Evolutionary conservation across 2,113 vertebrate genomes (phyloP).

Genomic region (Muntiacus muntjak): DNA sequence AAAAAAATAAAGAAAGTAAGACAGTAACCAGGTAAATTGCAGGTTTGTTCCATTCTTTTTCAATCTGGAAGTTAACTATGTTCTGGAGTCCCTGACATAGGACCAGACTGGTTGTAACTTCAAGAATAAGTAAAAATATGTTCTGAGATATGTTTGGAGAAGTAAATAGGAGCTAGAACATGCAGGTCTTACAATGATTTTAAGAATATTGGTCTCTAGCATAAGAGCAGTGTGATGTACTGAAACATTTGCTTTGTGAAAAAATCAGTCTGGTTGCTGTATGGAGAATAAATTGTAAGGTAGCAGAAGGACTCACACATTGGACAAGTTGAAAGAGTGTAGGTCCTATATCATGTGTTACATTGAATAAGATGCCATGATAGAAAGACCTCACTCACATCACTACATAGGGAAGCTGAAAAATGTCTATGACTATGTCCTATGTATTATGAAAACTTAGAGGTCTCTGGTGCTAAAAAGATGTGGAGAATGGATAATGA

Average conservation of each 20-base stretch:
- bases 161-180: not conserved
- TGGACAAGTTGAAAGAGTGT: not conserved
- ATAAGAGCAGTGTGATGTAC: not conserved
- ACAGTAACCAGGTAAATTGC: not conserved
- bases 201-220: not conserved
- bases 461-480: not conserved
- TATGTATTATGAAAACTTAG: not conserved
- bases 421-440: not conserved
- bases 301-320: not conserved
- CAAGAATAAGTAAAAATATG: not conserved
- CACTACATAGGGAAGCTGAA: not conserved
- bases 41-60: not conserved
- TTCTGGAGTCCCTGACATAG: not conserved
- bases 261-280: not conserved
- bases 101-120: not conserved
- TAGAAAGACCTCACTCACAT: not conserved
- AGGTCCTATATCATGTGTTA: not conserved
- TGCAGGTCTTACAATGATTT: not conserved
- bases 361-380: not conserved
- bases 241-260: not conserved
- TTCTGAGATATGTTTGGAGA: not conserved
- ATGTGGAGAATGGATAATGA: not conserved
- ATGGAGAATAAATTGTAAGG: not conserved
- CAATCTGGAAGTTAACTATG: not conserved
- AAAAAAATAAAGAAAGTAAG: not conserved